A percentile compares a stretch with the other conserved stretches of the same genome.
These are phyloP conservation scores for Trachelus iudaicus DNA, from an alignment of 2,888 invertebrate genomes.

Conservation along the genomic window DNA sequence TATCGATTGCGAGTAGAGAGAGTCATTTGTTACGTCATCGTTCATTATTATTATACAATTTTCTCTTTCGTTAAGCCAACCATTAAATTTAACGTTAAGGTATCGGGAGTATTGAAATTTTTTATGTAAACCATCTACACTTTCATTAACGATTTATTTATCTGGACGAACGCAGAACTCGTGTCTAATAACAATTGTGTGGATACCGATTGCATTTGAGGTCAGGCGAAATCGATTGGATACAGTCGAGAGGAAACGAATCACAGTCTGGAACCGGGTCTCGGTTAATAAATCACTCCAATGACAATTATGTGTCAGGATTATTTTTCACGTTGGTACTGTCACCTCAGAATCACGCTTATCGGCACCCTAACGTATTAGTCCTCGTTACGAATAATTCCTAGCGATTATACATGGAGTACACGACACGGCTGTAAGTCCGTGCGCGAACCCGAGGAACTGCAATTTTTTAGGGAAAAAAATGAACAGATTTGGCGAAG, in stretches of 20 bases:
- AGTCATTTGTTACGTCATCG: not conserved
- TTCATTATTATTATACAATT: too few relatives aligned
- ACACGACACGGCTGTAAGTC: not conserved
- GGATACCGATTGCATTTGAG: not conserved
- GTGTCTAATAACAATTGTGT: not conserved
- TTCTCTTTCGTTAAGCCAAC: not conserved
- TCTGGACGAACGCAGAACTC: not conserved
- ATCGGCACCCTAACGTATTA: not conserved
- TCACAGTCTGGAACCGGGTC: not conserved
- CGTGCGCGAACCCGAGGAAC: not conserved
- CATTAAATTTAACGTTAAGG: not conserved
- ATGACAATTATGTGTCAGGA: not conserved
- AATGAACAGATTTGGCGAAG: rapidly evolving
- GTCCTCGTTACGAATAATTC: not conserved
- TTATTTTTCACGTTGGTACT: not conserved
- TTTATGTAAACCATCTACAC: not conserved
- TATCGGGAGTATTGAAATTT: not conserved
- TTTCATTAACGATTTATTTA: not conserved
- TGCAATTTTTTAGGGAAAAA: not conserved
- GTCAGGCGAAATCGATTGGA: not conserved
- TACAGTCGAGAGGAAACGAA: not conserved
- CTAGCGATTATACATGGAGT: not conserved
- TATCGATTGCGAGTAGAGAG: not conserved
- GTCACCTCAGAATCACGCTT: not conserved
- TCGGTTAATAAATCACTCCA: not conserved